Evolutionary conservation across 2,797 vertebrate species (phyloP).

Genomic region (Odontamblyopus rebecca): DNA sequence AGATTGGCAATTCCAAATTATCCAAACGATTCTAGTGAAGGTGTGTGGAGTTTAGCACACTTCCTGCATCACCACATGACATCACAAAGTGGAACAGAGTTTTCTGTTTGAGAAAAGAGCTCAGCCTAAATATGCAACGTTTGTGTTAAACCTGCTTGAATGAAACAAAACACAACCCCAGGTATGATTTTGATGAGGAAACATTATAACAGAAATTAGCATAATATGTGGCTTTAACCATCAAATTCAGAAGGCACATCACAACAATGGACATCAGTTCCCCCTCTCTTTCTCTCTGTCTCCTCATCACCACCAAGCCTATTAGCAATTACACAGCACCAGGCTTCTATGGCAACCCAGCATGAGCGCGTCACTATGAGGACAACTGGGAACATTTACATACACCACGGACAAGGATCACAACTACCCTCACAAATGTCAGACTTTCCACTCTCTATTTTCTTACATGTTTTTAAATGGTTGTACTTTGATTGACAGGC

Average conservation of each 20-base stretch:
- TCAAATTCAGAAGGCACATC: not conserved
- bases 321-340: slow-evolving; percentile 56
- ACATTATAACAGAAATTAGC: too few relatives aligned
- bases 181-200: too few relatives aligned
- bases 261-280: slow-evolving; percentile 27
- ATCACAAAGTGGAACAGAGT: too few relatives aligned
- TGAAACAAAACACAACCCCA: too few relatives aligned
- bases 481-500: not conserved
- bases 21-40: too few relatives aligned
- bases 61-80: too few relatives aligned
- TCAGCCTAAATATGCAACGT: too few relatives aligned
- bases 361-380: slow-evolving; percentile 19
- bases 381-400: slow-evolving; percentile 33
- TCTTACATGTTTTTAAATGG: not conserved
- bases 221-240: too few relatives aligned
- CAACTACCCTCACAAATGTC: not conserved
- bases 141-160: too few relatives aligned
- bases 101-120: too few relatives aligned
- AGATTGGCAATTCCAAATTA: too few relatives aligned
- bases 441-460: not conserved
- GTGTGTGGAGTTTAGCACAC: too few relatives aligned
- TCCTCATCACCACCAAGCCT: slow-evolving; percentile 42
- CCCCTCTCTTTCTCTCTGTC: slow-evolving; percentile 11
- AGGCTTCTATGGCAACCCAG: slow-evolving; percentile 62
- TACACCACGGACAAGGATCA: not conserved